A percentile compares a stretch with the other conserved stretches of the same genome.
These are phyloP conservation scores for Beroe ovata DNA, from an alignment of 37 sponge, comb jelly and placozoan species.

Conservation along the genomic window DNA sequence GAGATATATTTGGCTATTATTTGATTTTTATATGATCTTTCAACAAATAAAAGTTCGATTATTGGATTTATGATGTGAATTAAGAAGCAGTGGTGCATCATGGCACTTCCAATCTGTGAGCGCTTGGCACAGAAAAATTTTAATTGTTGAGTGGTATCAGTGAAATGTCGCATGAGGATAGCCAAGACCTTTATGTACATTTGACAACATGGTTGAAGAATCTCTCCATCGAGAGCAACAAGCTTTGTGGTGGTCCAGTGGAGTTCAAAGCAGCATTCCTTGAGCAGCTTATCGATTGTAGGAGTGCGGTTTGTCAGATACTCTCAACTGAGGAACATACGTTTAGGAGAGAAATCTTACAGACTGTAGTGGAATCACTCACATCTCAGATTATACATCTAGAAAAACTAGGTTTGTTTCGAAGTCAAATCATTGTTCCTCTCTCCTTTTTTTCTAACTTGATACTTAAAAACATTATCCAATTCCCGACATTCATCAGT, in stretches of 20 bases:
- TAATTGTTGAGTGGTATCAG: neutral
- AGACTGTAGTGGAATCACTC: conserved; percentile 47
- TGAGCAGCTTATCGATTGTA: conserved; percentile 39
- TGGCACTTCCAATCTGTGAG: too few species aligned
- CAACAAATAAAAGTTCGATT: too few species aligned
- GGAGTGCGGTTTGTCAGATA: conserved; percentile 10
- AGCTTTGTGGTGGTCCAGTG: conserved; percentile 10
- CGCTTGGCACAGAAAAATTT: too few species aligned
- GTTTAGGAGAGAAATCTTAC: conserved; percentile 18
- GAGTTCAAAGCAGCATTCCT: conserved; percentile 58
- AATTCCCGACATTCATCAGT: too few species aligned
- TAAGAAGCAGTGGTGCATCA: too few species aligned
- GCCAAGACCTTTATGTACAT: conserved; percentile 13
- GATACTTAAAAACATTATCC: too few species aligned
- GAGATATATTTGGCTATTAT: too few species aligned
- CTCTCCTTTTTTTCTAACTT: too few species aligned
- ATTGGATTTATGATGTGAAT: too few species aligned
- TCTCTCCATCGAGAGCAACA: conserved; percentile 37
- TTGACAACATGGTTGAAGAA: conserved; percentile 57
- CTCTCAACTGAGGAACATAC: neutral
- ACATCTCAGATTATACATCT: conserved; percentile 23
- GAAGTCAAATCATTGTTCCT: too few species aligned
- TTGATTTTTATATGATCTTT: too few species aligned
- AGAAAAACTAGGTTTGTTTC: conserved; percentile 23
- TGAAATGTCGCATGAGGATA: neutral